These are phyloP conservation scores for Craseonycteris thonglongyai DNA, from an alignment of 2,113 vertebrate genomes.

Conservation along the genomic window DNA sequence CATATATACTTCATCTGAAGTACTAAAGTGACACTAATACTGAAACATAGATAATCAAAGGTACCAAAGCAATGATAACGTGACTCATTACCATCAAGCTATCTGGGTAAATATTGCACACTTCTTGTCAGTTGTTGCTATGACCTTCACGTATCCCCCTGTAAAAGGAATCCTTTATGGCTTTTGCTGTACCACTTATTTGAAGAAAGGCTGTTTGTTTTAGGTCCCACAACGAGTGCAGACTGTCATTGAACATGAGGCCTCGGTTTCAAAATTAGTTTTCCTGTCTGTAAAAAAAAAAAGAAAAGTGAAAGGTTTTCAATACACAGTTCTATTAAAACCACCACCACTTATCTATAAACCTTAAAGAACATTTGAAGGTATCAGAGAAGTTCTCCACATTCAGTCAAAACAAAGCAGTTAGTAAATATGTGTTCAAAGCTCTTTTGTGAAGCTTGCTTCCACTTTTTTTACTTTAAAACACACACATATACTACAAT, in stretches of 20 bases:
- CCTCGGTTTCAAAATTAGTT: slow-evolving; percentile 96
- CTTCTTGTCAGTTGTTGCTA: slow-evolving; percentile 66
- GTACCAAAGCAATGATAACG: slow-evolving; percentile 66
- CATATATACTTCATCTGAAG: slow-evolving; percentile 74
- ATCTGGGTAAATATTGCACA: slow-evolving; percentile 77
- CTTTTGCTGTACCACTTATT: slow-evolving; percentile 69
- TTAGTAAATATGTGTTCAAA: background rate
- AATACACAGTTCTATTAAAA: background rate
- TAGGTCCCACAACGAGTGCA: slow-evolving; percentile 71
- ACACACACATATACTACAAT: background rate
- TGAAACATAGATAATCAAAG: slow-evolving; percentile 76
- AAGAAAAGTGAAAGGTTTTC: background rate
- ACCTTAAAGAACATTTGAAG: background rate
- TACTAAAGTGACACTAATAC: slow-evolving; percentile 81
- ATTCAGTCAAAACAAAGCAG: background rate
- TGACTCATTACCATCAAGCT: slow-evolving; percentile 48
- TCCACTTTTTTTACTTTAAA: background rate
- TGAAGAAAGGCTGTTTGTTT: slow-evolving; percentile 73
- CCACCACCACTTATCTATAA: background rate
- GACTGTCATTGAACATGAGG: slow-evolving; percentile 92
- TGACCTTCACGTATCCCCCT: slow-evolving; percentile 68
- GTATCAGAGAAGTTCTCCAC: background rate
- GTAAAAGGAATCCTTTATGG: slow-evolving; percentile 67
- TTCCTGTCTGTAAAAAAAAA: slow-evolving; percentile 89
- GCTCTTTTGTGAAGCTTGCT: background rate